Percentiles rank a stretch among this genome's conserved stretches.
phyloP scores from a whole-genome alignment of 2,797 vertebrate genomes.

The Chloroceryle amazona region DNA sequence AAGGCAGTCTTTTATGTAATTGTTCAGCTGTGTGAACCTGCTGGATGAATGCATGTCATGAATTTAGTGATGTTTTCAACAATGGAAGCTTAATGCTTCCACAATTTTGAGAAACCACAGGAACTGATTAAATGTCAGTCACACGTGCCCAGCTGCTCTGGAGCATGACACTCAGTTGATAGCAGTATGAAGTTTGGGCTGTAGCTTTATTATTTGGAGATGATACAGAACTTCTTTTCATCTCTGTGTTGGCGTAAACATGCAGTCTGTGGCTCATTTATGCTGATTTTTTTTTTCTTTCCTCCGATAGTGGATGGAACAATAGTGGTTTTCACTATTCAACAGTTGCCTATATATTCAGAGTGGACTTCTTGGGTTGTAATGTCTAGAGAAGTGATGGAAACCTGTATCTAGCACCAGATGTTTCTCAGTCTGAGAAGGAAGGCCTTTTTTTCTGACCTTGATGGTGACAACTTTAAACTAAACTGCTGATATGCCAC shows the following conservation, averaged over 20 bases:
- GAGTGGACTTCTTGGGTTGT: neutral
- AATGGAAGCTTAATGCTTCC: neutral
- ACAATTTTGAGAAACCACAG: neutral
- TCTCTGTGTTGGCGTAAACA: neutral
- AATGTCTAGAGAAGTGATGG: neutral
- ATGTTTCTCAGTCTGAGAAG: neutral
- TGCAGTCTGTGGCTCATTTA: neutral
- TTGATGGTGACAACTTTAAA: neutral
- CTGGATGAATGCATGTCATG: neutral
- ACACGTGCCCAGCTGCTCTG: neutral
- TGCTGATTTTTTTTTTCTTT: neutral
- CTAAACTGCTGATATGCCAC: neutral
- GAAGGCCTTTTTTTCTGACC: neutral
- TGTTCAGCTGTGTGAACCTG: neutral
- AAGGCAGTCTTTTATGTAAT: constrained; percentile 10
- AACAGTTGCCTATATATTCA: neutral
- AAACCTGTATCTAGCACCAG: neutral
- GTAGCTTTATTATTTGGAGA: constrained; percentile 9
- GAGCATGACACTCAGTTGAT: neutral
- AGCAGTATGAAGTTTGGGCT: neutral
- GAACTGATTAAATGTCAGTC: neutral
- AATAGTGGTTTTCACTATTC: neutral
- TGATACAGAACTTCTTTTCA: constrained; percentile 6
- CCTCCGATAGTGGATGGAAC: neutral
- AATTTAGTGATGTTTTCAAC: constrained; percentile 1